Percentiles rank a stretch among this genome's conserved stretches.
Evolutionary conservation across 2,797 vertebrate genomes (phyloP).

Genomic region (Gambelia wislizenii): DNA sequence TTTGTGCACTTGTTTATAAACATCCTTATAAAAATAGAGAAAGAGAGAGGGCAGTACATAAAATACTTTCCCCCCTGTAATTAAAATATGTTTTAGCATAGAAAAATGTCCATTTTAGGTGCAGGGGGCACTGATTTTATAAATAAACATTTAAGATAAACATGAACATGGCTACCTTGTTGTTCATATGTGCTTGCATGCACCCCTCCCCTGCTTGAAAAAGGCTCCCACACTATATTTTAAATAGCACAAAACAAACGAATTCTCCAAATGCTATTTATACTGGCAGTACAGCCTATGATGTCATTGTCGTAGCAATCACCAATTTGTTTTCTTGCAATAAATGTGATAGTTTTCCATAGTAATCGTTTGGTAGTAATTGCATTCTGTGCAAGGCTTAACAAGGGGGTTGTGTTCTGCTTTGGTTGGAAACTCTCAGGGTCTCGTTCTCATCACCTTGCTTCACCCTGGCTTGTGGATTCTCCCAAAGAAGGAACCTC

Average conservation of each 20-base stretch:
- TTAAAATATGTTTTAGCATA: slow-evolving; percentile 57
- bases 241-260: slow-evolving; percentile 74
- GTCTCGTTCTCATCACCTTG: slow-evolving; percentile 36
- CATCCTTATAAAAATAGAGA: slow-evolving; percentile 31
- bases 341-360: slow-evolving; percentile 66
- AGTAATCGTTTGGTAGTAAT: slow-evolving; percentile 51
- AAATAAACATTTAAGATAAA: slow-evolving; percentile 72
- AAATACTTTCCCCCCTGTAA: slow-evolving; percentile 29
- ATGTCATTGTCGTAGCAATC: slow-evolving; percentile 72
- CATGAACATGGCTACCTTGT: slow-evolving; percentile 55
- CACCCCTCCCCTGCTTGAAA: slow-evolving; percentile 36
- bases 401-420: slow-evolving; percentile 36
- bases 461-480: neutral
- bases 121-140: slow-evolving; percentile 60
- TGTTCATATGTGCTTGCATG: slow-evolving; percentile 33
- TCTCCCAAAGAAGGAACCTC: neutral
- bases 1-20: slow-evolving; percentile 19
- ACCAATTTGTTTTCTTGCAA: slow-evolving; percentile 70
- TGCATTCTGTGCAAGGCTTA: slow-evolving; percentile 39
- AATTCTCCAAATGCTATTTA: slow-evolving; percentile 76
- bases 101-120: slow-evolving; percentile 71
- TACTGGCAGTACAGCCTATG: slow-evolving; percentile 63
- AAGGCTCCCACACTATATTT: slow-evolving; percentile 71
- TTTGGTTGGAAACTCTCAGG: slow-evolving; percentile 40
- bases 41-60: slow-evolving; percentile 46